Percentiles rank a stretch among this genome's conserved stretches.
Evolutionary conservation across 2,797 vertebrate species (phyloP).

Genomic region (Microctenopoma lineatum): DNA sequence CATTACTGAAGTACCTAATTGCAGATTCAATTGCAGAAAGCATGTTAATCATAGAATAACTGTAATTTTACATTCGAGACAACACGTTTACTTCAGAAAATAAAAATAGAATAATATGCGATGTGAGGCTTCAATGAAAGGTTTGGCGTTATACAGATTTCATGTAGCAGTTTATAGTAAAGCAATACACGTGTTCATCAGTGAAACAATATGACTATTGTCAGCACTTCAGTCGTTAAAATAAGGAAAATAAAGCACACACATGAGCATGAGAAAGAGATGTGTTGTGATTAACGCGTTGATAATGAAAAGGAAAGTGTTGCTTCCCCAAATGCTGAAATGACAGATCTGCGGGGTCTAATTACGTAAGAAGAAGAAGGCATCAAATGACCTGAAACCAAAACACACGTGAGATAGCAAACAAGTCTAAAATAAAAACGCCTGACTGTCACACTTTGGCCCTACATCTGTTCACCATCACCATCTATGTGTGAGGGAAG

Average conservation of each 20-base stretch:
- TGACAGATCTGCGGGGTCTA: not conserved
- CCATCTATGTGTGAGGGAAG: not conserved
- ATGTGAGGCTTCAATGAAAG: not conserved
- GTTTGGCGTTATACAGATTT: not conserved
- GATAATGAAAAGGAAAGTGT: not conserved
- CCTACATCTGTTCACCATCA: slow-evolving; percentile 6
- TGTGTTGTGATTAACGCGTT: not conserved
- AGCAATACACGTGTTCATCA: slow-evolving; percentile 3
- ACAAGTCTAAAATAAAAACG: slow-evolving; percentile 1
- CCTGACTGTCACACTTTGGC: not conserved
- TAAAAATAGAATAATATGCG: slow-evolving; percentile 4
- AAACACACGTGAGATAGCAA: slow-evolving; percentile 3
- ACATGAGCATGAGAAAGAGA: not conserved
- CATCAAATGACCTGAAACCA: not conserved
- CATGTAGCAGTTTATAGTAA: not conserved
- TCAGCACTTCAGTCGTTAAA: slow-evolving; percentile 12
- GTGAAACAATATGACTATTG: not conserved
- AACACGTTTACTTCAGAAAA: slow-evolving; percentile 32
- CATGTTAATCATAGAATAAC: slow-evolving; percentile 37
- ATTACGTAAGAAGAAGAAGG: not conserved
- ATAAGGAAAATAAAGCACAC: not conserved
- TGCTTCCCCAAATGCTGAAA: not conserved
- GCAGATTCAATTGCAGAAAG: slow-evolving; percentile 42
- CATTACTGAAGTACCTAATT: slow-evolving; percentile 61
- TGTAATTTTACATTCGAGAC: slow-evolving; percentile 38